Evolutionary conservation across 2,888 invertebrate species (phyloP).

Genomic region (Latrodectus hesperus): DNA sequence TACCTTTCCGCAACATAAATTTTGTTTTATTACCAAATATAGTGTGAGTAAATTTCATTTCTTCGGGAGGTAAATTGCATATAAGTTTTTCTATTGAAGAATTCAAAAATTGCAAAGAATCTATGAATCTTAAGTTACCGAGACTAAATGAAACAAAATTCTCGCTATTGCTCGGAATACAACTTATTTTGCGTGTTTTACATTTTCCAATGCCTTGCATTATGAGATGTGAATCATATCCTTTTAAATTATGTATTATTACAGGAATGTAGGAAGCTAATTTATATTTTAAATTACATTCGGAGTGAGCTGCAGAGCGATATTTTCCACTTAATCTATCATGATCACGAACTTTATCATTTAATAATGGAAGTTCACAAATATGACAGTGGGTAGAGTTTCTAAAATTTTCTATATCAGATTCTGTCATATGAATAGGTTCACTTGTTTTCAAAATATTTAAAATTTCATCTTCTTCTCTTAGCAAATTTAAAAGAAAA

Average conservation of each 20-base stretch:
- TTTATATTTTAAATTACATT: conserved; percentile 5
- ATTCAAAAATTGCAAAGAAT: conserved; percentile 1
- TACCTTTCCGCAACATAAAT: background rate
- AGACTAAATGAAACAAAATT: background rate
- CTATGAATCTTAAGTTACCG: too few relatives aligned
- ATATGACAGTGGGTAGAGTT: background rate
- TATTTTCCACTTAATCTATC: background rate
- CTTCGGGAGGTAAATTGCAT: background rate
- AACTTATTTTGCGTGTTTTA: background rate
- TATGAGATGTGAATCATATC: conserved; percentile 6
- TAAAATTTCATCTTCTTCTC: too few relatives aligned
- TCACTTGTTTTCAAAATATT: too few relatives aligned
- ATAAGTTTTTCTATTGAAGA: background rate
- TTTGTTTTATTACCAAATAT: background rate
- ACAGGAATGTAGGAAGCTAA: background rate
- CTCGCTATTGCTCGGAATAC: background rate
- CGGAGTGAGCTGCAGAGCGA: background rate
- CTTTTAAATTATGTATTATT: conserved; percentile 12
- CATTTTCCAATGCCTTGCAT: conserved; percentile 9
- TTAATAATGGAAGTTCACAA: background rate
- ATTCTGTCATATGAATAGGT: too few relatives aligned
- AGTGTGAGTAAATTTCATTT: background rate
- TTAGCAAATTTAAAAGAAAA: too few relatives aligned
- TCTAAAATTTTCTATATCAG: background rate
- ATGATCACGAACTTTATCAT: conserved; percentile 9